A percentile compares a stretch with the other conserved stretches of the same genome.
phyloP scores from a whole-genome alignment of 1,140 invertebrate species.

The Argopecten irradians region DNA sequence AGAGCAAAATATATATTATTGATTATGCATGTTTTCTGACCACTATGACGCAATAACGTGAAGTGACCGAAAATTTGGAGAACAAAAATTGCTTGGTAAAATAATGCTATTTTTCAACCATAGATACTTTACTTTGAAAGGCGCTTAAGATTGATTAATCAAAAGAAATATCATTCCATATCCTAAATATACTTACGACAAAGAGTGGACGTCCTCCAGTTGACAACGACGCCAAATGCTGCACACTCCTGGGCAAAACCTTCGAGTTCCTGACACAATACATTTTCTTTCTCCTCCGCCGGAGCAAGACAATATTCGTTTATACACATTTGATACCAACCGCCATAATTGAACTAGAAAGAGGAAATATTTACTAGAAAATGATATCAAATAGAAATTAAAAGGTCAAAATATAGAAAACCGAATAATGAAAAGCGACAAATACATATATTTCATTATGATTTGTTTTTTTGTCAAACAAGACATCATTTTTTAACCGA shows the following conservation, averaged over 20 bases:
- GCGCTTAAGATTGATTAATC: not conserved
- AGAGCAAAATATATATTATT: not conserved
- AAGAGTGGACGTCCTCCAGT: slow-evolving; percentile 20
- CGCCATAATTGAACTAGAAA: not conserved
- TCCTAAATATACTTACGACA: slow-evolving; percentile 24
- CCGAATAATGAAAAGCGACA: too few relatives aligned
- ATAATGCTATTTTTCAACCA: not conserved
- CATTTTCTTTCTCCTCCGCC: slow-evolving; percentile 10
- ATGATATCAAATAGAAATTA: too few relatives aligned
- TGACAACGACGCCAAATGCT: slow-evolving; percentile 18
- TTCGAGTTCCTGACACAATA: not conserved
- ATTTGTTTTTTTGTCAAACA: too few relatives aligned
- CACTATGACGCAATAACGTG: not conserved
- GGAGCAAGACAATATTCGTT: slow-evolving; percentile 32
- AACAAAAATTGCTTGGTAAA: not conserved
- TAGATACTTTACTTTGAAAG: not conserved
- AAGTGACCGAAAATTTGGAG: not conserved
- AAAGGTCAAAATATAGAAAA: too few relatives aligned
- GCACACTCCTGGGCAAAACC: slow-evolving; percentile 30
- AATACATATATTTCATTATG: too few relatives aligned
- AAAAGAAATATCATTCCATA: not conserved
- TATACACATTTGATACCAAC: not conserved
- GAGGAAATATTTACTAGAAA: not conserved
- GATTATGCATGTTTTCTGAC: too few relatives aligned
- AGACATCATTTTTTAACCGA: too few relatives aligned